These are phyloP conservation scores for Amiota mariae DNA, from an alignment of 2,888 invertebrate genomes.

Conservation along the genomic window DNA sequence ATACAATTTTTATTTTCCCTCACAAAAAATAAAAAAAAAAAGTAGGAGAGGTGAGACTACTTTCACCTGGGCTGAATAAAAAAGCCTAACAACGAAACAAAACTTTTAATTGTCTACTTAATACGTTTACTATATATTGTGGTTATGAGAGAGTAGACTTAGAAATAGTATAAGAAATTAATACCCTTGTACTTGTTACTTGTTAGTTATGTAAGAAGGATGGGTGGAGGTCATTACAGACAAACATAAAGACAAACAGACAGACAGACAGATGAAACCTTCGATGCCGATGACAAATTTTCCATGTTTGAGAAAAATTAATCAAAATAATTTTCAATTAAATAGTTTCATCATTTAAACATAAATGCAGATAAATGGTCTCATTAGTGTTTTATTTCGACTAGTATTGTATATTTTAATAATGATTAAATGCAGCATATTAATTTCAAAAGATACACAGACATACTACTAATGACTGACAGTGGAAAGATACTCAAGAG, in stretches of 20 bases:
- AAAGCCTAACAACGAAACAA: too few relatives aligned
- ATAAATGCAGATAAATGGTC: constrained; percentile 9
- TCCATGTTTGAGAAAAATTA: background rate
- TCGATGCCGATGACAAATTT: background rate
- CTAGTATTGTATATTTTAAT: constrained; percentile 4
- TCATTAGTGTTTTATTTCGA: background rate
- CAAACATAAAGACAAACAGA: background rate
- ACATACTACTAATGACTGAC: background rate
- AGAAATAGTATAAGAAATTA: too few relatives aligned
- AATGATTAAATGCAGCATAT: constrained; percentile 22
- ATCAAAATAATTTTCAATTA: constrained; percentile 9
- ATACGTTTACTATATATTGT: too few relatives aligned
- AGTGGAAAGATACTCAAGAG: background rate
- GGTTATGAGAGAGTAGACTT: too few relatives aligned
- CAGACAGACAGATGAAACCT: background rate
- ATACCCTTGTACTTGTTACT: too few relatives aligned
- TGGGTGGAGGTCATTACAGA: background rate
- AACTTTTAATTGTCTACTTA: too few relatives aligned
- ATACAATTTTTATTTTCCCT: too few relatives aligned
- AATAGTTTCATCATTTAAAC: background rate
- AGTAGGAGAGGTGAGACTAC: too few relatives aligned
- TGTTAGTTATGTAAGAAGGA: too few relatives aligned
- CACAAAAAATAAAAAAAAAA: too few relatives aligned
- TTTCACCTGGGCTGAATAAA: too few relatives aligned
- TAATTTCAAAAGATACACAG: constrained; percentile 12